Conservation (phyloP, 1,140 invertebrate genomes). For the Yoshiicerus persimilis region DNA sequence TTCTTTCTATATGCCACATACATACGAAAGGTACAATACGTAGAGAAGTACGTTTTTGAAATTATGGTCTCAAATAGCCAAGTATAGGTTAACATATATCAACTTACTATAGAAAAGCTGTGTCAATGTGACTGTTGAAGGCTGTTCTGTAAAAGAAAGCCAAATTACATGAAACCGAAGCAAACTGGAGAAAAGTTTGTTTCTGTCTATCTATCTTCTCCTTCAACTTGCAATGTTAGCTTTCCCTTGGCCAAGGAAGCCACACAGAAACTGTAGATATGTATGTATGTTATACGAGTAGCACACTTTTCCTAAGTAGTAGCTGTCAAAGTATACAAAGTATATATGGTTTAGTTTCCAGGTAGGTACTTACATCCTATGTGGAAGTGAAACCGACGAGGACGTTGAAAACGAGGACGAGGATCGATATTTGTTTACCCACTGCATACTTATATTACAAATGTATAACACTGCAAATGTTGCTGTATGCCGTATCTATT, state of each 20-base stretch:
- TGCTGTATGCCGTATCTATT: background rate
- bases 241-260: background rate
- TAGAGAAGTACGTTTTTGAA: too few species aligned
- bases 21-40: too few species aligned
- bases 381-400: background rate
- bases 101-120: background rate
- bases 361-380: background rate
- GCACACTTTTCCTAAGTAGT: background rate
- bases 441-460: background rate
- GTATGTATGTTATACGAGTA: too few species aligned
- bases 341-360: background rate
- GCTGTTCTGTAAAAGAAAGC: background rate
- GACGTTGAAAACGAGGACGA: conserved; percentile 14
- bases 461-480: background rate
- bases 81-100: too few species aligned
- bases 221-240: background rate
- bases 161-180: background rate
- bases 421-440: conserved; percentile 24
- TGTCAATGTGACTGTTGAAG: background rate
- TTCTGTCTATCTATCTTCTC: background rate
- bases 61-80: too few species aligned
- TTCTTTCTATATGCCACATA: background rate
- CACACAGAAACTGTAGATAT: background rate
- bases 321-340: background rate
- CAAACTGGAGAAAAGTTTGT: background rate